Evolutionary conservation across 2,797 vertebrate species (phyloP).

Genomic region (Phyllotis vaccarum): DNA sequence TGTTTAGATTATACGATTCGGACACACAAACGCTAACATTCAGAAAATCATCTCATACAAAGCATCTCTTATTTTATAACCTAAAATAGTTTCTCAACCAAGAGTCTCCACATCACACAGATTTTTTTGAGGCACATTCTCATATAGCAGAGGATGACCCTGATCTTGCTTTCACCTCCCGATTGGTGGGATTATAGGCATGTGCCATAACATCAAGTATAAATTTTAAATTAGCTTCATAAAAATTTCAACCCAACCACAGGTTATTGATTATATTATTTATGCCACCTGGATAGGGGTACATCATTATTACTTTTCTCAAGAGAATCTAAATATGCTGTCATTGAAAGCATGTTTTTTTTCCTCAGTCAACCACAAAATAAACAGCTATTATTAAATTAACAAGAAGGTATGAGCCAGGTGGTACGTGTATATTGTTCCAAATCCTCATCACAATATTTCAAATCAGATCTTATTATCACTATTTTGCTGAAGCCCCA

Average conservation of each 20-base stretch:
- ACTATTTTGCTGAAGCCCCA: conserved; percentile 47
- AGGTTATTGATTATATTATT: not conserved
- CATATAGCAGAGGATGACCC: not conserved
- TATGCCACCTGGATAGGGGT: not conserved
- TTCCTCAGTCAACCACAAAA: conserved; percentile 1
- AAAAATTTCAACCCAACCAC: conserved; percentile 8
- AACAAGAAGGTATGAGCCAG: conserved; percentile 19
- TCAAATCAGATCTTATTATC: conserved; percentile 24
- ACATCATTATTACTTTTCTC: conserved; percentile 52
- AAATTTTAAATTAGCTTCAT: conserved; percentile 8
- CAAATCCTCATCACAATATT: not conserved
- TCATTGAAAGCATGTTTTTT: not conserved
- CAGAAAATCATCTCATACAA: conserved; percentile 15
- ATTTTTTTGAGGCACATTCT: not conserved
- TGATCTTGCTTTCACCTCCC: not conserved
- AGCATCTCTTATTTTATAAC: conserved; percentile 1
- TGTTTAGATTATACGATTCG: conserved; percentile 30
- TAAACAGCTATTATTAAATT: not conserved
- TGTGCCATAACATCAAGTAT: not conserved
- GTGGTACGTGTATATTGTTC: conserved; percentile 11
- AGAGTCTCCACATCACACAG: not conserved
- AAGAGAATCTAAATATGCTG: not conserved
- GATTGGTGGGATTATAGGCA: not conserved
- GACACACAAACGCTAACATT: conserved; percentile 29
- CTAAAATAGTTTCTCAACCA: conserved; percentile 25